A percentile compares a stretch with the other conserved stretches of the same genome.
Evolutionary conservation across 2,888 invertebrate species (phyloP).

Genomic region (Papilio gigon): DNA sequence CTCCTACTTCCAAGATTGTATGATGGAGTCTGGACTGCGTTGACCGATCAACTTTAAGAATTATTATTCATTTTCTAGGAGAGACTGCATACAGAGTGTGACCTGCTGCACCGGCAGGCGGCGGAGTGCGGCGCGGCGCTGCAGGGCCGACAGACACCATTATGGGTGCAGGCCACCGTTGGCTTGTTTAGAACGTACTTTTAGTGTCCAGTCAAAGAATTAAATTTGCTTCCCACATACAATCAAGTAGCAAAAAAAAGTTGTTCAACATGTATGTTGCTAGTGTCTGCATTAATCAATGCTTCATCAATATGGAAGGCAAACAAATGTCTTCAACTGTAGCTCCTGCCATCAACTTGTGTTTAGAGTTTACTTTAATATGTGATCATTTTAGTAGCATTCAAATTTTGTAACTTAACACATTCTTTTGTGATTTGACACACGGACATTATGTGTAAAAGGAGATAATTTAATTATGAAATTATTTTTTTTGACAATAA

Average conservation of each 20-base stretch:
- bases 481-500: background rate
- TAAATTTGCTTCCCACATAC: background rate
- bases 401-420: background rate
- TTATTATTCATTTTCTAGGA: constrained; percentile 52
- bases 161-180: constrained; percentile 90
- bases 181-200: constrained; percentile 89
- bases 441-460: background rate
- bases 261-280: background rate
- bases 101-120: constrained; percentile 85
- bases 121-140: constrained; percentile 85
- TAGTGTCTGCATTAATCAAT: background rate
- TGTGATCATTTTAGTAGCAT: background rate
- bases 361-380: too few species aligned
- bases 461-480: background rate
- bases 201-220: constrained; percentile 58
- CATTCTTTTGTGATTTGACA: background rate
- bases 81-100: constrained; percentile 88
- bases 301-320: background rate
- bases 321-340: background rate
- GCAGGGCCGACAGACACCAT: constrained; percentile 86
- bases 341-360: too few species aligned
- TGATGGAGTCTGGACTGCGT: too few species aligned
- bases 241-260: background rate
- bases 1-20: too few species aligned
- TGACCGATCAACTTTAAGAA: background rate